A percentile compares a stretch with the other conserved stretches of the same genome.
phyloP scores from a whole-genome alignment of 2,797 vertebrate species.

The Typhlichthys eigenmanni region DNA sequence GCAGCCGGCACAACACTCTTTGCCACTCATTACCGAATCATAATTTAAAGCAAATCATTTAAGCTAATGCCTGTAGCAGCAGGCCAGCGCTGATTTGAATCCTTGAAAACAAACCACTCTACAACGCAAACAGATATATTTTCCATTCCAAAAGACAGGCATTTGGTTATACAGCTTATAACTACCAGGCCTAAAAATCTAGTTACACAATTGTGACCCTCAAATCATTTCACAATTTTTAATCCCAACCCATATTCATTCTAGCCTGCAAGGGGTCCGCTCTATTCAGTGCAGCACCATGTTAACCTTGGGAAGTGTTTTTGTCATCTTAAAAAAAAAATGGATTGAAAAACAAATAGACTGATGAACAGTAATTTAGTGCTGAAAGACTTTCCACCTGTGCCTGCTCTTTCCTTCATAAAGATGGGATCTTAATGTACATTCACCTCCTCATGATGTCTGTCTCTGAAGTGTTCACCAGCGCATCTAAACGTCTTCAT shows the following conservation, averaged over 20 bases:
- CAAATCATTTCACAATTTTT: conserved; percentile 40
- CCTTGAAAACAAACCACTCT: conserved; percentile 32
- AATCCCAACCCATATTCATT: conserved; percentile 46
- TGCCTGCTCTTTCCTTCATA: conserved; percentile 5
- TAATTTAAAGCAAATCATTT: conserved; percentile 43
- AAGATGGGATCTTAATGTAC: conserved; percentile 20
- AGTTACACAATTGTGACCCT: conserved; percentile 19
- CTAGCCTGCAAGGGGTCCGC: conserved; percentile 32
- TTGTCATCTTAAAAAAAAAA: conserved; percentile 13
- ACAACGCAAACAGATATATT: conserved; percentile 9
- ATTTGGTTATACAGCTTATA: background rate
- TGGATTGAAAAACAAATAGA: conserved; percentile 3
- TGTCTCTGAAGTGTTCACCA: conserved; percentile 26
- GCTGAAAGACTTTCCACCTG: conserved; percentile 18
- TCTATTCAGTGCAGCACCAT: conserved; percentile 30
- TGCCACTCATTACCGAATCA: conserved; percentile 48
- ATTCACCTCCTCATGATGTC: conserved; percentile 13
- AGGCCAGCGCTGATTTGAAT: conserved; percentile 33
- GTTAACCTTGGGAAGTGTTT: conserved; percentile 42
- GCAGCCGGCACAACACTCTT: conserved; percentile 26
- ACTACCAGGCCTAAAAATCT: conserved; percentile 1
- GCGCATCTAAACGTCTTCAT: conserved; percentile 49
- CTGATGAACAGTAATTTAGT: conserved; percentile 6
- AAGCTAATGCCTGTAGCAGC: conserved; percentile 33
- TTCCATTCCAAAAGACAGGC: conserved; percentile 10